Conservation (phyloP, 2,113 vertebrate genomes). For the Otolemur garnettii region DNA sequence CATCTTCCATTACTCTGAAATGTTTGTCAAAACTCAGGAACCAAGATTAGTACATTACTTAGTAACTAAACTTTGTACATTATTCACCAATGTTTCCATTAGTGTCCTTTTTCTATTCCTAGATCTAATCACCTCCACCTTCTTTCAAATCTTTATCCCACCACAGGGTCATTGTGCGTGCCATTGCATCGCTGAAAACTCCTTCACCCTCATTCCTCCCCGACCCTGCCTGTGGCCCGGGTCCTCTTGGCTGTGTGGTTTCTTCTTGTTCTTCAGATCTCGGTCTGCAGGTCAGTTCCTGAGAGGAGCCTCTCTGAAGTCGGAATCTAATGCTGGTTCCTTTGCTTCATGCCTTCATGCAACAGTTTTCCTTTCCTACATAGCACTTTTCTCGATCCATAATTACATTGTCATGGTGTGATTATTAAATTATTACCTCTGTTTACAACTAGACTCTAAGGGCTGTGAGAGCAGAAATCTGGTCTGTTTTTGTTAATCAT, state of each 20-base stretch:
- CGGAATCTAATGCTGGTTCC: neutral
- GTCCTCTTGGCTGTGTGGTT: neutral
- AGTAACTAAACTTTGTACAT: neutral
- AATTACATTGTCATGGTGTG: neutral
- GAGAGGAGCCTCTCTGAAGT: neutral
- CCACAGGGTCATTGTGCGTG: neutral
- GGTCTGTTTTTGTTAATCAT: slow-evolving; percentile 12
- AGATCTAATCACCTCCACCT: neutral
- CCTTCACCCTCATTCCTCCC: neutral
- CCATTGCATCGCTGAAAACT: neutral
- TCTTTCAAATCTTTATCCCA: neutral
- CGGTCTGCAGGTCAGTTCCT: neutral
- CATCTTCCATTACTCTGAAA: neutral
- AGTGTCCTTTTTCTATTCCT: slow-evolving; percentile 17
- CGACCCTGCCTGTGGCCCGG: neutral
- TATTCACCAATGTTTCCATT: slow-evolving; percentile 53
- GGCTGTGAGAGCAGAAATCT: neutral
- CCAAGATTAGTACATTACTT: neutral
- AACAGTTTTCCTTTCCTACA: neutral
- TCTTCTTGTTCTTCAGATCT: neutral
- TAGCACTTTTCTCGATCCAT: neutral
- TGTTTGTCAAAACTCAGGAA: slow-evolving; percentile 31
- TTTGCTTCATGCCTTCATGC: neutral
- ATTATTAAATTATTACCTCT: slow-evolving; percentile 8
- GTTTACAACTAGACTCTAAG: neutral